Evolutionary conservation across 53 echinoderm and acorn worm species (phyloP).

Genomic region (Pentamera pediparva): DNA sequence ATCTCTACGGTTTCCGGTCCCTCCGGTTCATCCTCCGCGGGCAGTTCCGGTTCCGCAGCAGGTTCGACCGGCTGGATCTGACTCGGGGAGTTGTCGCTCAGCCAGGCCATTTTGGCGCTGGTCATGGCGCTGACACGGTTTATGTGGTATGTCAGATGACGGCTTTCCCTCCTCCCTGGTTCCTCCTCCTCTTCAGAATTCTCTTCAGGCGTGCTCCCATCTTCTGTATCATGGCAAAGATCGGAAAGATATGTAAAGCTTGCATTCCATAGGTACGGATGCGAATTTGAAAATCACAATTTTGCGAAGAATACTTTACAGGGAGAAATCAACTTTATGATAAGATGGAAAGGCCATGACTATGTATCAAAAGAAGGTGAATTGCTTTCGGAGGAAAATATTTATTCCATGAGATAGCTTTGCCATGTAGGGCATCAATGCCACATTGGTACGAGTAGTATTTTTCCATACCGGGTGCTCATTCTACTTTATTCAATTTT

Average conservation of each 20-base stretch:
- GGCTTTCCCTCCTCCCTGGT: background rate
- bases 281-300: background rate
- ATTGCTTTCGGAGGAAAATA: background rate
- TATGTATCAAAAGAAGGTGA: no score
- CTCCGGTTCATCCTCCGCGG: slow-evolving; percentile 51
- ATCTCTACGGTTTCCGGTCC: slow-evolving; percentile 21
- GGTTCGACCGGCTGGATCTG: slow-evolving; percentile 57
- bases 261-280: background rate
- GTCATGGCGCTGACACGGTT: slow-evolving; percentile 56
- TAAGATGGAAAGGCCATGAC: no score
- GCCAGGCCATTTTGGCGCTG: slow-evolving; percentile 57
- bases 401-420: background rate
- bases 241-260: background rate
- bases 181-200: slow-evolving; percentile 34
- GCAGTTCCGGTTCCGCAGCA: slow-evolving; percentile 42
- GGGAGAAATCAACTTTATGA: background rate
- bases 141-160: slow-evolving; percentile 32
- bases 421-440: no score
- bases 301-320: background rate
- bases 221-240: slow-evolving; percentile 44
- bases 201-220: slow-evolving; percentile 45
- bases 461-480: no score
- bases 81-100: slow-evolving; percentile 67
- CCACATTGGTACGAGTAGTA: no score
- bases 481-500: slow-evolving; percentile 11